Evolutionary conservation across 2,888 invertebrate species (phyloP), one percentile per base, ranked within the genome.

Genomic region (Meliscaeva auricollis): DNA sequence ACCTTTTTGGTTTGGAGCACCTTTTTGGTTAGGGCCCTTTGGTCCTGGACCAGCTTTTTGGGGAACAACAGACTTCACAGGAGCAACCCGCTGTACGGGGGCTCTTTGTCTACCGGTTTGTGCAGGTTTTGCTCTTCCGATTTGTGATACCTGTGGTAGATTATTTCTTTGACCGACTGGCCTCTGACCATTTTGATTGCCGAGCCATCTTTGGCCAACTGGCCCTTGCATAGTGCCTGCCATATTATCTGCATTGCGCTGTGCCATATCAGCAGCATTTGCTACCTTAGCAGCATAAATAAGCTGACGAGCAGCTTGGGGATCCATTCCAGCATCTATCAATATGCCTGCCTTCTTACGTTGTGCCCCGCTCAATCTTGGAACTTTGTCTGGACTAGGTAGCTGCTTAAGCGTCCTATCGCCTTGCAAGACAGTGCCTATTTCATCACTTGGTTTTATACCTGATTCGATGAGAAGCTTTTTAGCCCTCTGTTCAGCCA

Each of bases 401-500:
- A n/a, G n/a, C n/a, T n/a, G n/a, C n/a, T n/a, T n/a, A n/a, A n/a
- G n/a, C n/a, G n/a, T n/a, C n/a, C n/a, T n/a, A n/a, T n/a, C n/a
- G n/a, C n/a, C n/a, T n/a, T n/a, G n/a, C n/a, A n/a, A n/a, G n/a
- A n/a, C n/a, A n/a, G n/a, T n/a, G n/a, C n/a, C n/a, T n/a, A n/a
- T n/a, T n/a, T n/a, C n/a, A 44, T 22, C 26, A 32, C 1, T 1
- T 1, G 4, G 2, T 35, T 50, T 35, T 8, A 64, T 3, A 56
- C 22, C 74, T 6, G 80, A 3, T 17, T 66, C 68, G 11, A 75
- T 8, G 0, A 85, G 60, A 15, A 85, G 38, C 11, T 72, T 76
- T 9, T 54, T 66, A 15, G 85, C 85, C 30, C 76, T 73, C 46
- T 81, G 62, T 50, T 81, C 85, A 48, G 85, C 76, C 11, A 73